A percentile compares a stretch with the other conserved stretches of the same genome.
Conservation (phyloP, 2,888 invertebrate species). For the Tachystola acroxantha region DNA sequence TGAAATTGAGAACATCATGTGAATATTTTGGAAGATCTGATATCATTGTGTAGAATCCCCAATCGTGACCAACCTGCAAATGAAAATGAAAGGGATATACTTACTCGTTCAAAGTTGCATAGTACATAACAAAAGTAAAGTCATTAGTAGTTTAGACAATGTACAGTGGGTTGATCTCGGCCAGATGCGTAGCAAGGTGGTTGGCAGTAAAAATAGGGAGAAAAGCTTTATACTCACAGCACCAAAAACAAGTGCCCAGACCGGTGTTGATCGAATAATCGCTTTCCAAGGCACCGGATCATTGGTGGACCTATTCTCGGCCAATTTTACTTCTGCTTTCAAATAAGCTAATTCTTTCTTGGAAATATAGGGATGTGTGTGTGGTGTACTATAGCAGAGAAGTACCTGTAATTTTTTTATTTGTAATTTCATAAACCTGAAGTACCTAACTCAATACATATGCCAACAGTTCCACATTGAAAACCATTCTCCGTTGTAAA, state of each 20-base stretch:
- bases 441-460: too few species aligned
- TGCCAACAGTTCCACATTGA: too few species aligned
- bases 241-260: conserved; percentile 85
- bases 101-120: too few species aligned
- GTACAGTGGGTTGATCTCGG: too few species aligned
- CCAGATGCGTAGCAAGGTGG: too few species aligned
- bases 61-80: conserved; percentile 71
- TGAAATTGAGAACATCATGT: conserved; percentile 80
- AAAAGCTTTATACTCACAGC: conserved; percentile 79
- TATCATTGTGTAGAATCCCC: conserved; percentile 85
- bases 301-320: conserved; percentile 58
- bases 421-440: too few species aligned
- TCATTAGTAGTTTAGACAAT: too few species aligned
- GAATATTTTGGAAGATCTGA: conserved; percentile 84
- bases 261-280: conserved; percentile 81
- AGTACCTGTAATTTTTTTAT: conserved; percentile 49
- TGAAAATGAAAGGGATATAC: too few species aligned
- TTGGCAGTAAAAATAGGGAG: too few species aligned
- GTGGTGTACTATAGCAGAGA: conserved; percentile 70
- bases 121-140: too few species aligned
- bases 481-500: too few species aligned
- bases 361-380: conserved; percentile 73
- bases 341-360: conserved; percentile 71
- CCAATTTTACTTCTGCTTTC: conserved; percentile 74
- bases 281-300: conserved; percentile 84